Percentiles rank a stretch among this genome's conserved stretches.
These are phyloP conservation scores for Magallana gigas DNA, from an alignment of 1,140 invertebrate genomes.

Conservation along the genomic window DNA sequence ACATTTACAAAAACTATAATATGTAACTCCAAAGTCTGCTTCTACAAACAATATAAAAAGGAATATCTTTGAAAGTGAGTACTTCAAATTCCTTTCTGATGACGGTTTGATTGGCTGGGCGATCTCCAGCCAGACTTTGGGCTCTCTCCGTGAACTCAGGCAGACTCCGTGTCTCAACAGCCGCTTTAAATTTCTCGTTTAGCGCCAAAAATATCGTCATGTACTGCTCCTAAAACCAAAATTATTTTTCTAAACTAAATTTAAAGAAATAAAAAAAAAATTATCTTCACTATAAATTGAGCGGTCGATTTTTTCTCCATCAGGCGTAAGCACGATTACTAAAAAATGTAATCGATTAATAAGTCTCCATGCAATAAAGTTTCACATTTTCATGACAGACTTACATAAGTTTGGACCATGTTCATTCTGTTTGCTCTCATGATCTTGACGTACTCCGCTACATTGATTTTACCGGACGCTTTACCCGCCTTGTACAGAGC, in stretches of 20 bases:
- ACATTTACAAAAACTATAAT: too few species aligned
- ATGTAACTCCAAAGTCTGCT: too few species aligned
- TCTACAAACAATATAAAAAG: too few species aligned
- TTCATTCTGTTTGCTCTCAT: slow-evolving; percentile 42
- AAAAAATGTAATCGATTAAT: too few species aligned
- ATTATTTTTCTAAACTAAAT: too few species aligned
- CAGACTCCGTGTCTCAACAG: not conserved
- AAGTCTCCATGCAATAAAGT: not conserved
- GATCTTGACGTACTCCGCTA: slow-evolving; percentile 12
- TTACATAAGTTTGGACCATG: slow-evolving; percentile 36
- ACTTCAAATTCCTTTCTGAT: slow-evolving; percentile 18
- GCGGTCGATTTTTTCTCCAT: not conserved
- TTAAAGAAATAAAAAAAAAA: not conserved
- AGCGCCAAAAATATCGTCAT: not conserved
- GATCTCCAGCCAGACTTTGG: not conserved
- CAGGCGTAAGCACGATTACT: too few species aligned
- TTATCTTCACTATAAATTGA: not conserved
- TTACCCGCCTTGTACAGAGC: slow-evolving; percentile 10
- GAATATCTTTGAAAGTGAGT: too few species aligned
- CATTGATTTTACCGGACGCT: not conserved
- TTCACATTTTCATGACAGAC: not conserved
- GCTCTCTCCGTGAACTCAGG: not conserved
- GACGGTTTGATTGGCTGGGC: not conserved
- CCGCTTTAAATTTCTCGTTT: not conserved
- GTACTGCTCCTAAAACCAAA: not conserved